Conservation (phyloP, 2,113 vertebrate species). For the Solea senegalensis region DNA sequence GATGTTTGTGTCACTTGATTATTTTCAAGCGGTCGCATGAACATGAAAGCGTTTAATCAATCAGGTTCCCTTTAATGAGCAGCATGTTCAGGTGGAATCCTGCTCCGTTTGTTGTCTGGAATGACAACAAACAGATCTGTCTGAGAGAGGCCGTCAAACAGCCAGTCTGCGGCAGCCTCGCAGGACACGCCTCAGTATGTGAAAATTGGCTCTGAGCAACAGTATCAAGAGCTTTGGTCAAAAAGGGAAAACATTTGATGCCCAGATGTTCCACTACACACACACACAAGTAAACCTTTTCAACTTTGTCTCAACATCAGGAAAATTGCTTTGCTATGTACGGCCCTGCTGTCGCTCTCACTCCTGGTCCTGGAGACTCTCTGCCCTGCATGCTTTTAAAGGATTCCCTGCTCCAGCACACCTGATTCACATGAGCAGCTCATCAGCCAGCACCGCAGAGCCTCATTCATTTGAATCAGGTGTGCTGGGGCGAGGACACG, state of each 20-base stretch:
- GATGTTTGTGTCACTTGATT: background rate
- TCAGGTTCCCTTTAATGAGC: background rate
- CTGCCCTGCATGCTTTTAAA: too few species aligned
- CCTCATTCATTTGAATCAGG: too few species aligned
- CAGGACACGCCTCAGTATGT: constrained; percentile 39
- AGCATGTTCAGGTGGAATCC: background rate
- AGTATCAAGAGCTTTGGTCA: constrained; percentile 50
- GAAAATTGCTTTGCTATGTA: constrained; percentile 69
- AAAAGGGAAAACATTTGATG: constrained; percentile 69
- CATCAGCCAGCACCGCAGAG: too few species aligned
- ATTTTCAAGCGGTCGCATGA: background rate
- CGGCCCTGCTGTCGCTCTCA: constrained; percentile 24
- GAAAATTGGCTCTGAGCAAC: constrained; percentile 48
- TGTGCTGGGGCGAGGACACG: too few species aligned
- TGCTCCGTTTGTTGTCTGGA: constrained; percentile 65
- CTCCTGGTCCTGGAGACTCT: too few species aligned
- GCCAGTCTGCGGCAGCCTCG: constrained; percentile 25
- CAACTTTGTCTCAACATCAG: constrained; percentile 50
- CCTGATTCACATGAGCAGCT: too few species aligned
- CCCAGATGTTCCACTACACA: constrained; percentile 68
- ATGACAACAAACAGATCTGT: constrained; percentile 52
- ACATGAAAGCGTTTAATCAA: background rate
- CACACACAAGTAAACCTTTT: constrained; percentile 53
- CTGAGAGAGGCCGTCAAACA: constrained; percentile 49
- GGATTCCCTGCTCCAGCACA: too few species aligned